These are phyloP conservation scores for Wiebesia pumilae DNA, from an alignment of 1,140 invertebrate species.

Conservation along the genomic window DNA sequence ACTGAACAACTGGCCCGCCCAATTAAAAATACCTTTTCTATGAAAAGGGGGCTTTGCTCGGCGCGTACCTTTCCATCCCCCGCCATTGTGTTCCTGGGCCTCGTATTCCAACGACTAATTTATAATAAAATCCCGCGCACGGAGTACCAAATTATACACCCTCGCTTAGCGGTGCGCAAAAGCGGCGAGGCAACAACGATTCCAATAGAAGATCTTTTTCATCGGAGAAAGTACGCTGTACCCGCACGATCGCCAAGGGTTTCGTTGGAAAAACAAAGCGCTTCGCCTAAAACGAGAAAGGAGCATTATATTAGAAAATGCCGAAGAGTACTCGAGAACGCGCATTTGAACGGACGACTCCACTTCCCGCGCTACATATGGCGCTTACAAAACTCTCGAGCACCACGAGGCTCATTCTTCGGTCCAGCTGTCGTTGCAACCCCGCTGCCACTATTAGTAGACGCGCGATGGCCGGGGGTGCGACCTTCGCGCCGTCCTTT, in stretches of 20 bases:
- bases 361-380: not conserved
- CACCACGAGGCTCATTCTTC: not conserved
- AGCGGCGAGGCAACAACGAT: no score
- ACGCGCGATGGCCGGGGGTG: not conserved
- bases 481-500: not conserved
- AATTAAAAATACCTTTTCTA: not conserved
- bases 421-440: not conserved
- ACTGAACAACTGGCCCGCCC: not conserved
- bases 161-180: not conserved
- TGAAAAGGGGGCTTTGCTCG: not conserved
- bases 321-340: not conserved
- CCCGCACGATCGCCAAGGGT: no score
- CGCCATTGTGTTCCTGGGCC: no score
- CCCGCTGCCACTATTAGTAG: not conserved
- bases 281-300: not conserved
- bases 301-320: not conserved
- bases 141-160: not conserved
- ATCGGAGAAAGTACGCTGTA: no score
- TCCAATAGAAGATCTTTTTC: no score
- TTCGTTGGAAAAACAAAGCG: no score
- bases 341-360: not conserved
- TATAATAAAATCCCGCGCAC: no score
- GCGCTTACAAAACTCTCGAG: not conserved
- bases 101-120: no score
- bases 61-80: not conserved